Base-by-base conservation (phyloP, 2,888 invertebrate species). In the Epinotia brunnichana region DNA sequence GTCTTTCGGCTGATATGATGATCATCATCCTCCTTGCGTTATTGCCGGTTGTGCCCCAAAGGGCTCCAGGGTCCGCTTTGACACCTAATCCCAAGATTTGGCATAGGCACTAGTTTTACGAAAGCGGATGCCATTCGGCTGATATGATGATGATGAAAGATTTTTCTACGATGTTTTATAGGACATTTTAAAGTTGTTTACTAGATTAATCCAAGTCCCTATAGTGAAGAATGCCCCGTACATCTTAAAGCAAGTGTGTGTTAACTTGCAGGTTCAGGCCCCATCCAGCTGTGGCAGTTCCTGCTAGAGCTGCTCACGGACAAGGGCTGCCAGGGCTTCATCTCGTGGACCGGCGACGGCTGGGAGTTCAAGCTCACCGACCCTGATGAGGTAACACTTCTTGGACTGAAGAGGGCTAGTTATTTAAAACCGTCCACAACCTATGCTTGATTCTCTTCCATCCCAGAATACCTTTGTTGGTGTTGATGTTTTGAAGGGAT, bases 361-460 rank as follows among this genome's bases (percentile, higher is more conserved):
- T 99, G 99, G 99, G 99, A 99, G 91, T 99, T 99, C 94, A 99
- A 99, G 88, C 94, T 99, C 73, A 98, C 98, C 53, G 99, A 99
- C 92, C 99, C 99, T 0, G 99, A 99, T 92, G 99, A 99, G 94
- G 98, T 97, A 76, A 80, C 73, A 74, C n/a, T 21, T 11, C 19
- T 56, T 21, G 10, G 10, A 24, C 21, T 35, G 9, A 9, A 1
- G 5, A 15, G 2, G 44, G 44, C 44, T 44, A 15, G 4, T 44
- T 44, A 11, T 15, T 44, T 44, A 11, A 44, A 44, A 44, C 13
- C 3, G 15, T 41, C 35, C 9, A 35, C 35, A 9, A 35, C 9
- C 9, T 35, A 29, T 7, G 5, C 7, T 29, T 29, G 29, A 7
- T 29, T 29, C 29, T 7, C 29, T 29, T 29, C 29, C 29, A 7